Conservation (phyloP, 2,113 vertebrate genomes). For the Halcyon malimbica region DNA sequence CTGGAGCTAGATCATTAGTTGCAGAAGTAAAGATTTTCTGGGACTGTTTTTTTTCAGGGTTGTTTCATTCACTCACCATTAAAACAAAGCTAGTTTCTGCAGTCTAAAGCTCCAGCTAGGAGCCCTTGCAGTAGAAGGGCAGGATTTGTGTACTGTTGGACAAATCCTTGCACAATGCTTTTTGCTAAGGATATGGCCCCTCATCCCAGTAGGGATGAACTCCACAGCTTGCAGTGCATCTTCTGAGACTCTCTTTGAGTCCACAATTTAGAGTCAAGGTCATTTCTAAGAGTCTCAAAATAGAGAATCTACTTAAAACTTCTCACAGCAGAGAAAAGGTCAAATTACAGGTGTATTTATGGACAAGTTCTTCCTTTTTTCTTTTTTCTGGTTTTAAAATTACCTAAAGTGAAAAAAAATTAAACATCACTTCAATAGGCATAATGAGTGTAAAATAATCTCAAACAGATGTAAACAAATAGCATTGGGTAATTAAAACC, state of each 20-base stretch:
- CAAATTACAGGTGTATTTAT: neutral
- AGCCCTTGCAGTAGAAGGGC: neutral
- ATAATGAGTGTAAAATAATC: neutral
- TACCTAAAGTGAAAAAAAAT: neutral
- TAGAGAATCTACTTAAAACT: slow-evolving; percentile 37
- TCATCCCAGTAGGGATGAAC: neutral
- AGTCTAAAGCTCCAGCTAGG: neutral
- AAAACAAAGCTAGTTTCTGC: neutral
- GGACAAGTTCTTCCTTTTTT: neutral
- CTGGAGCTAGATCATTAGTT: neutral
- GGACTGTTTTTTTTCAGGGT: neutral
- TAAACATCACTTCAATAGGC: neutral
- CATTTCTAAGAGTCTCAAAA: slow-evolving; percentile 8
- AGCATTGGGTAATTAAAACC: neutral
- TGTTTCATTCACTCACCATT: neutral
- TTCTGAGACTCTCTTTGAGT: neutral
- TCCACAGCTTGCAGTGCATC: neutral
- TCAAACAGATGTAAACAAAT: slow-evolving; percentile 19
- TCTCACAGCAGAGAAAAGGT: neutral
- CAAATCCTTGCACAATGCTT: neutral
- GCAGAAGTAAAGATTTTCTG: neutral
- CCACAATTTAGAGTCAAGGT: neutral
- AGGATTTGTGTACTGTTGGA: neutral
- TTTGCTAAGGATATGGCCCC: neutral
- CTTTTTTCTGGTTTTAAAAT: neutral